Percentiles rank a stretch among this genome's conserved stretches.
Conservation (phyloP, 1,140 invertebrate genomes). For the Pararge aegeria region DNA sequence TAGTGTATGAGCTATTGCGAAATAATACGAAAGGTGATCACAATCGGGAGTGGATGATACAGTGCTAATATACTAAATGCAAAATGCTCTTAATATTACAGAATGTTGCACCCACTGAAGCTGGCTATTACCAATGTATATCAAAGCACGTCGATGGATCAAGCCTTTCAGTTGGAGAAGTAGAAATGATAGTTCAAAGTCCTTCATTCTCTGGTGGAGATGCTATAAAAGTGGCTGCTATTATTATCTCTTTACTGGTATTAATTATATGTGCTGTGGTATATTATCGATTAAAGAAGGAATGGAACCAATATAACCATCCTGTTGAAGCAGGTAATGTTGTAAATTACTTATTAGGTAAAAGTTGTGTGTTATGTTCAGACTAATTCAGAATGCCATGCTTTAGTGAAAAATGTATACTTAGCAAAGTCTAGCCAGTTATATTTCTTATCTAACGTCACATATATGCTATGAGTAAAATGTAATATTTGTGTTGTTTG, state of each 20-base stretch:
- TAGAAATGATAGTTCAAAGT: slow-evolving; percentile 81
- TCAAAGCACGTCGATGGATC: slow-evolving; percentile 80
- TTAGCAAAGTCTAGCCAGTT: too few species aligned
- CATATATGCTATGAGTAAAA: too few species aligned
- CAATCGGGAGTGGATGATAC: too few species aligned
- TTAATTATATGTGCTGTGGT: slow-evolving; percentile 67
- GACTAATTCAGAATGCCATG: too few species aligned
- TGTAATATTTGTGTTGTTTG: too few species aligned
- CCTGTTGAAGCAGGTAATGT: slow-evolving; percentile 57
- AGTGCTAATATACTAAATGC: too few species aligned
- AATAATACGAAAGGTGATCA: too few species aligned
- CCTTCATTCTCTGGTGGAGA: slow-evolving; percentile 77
- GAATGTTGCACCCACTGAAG: slow-evolving; percentile 81
- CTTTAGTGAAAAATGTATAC: too few species aligned
- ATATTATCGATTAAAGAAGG: slow-evolving; percentile 62
- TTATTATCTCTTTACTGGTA: slow-evolving; percentile 68
- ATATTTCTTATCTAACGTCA: too few species aligned
- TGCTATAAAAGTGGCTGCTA: slow-evolving; percentile 65
- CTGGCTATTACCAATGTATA: slow-evolving; percentile 83
- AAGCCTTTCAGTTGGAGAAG: slow-evolving; percentile 77
- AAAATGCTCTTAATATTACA: slow-evolving; percentile 45
- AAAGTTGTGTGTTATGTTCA: not conserved
- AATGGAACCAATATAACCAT: slow-evolving; percentile 68
- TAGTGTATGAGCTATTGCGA: too few species aligned
- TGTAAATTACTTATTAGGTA: too few species aligned